These are phyloP conservation scores for Toxonevra muliebris DNA, from an alignment of 2,888 invertebrate genomes.

Conservation along the genomic window DNA sequence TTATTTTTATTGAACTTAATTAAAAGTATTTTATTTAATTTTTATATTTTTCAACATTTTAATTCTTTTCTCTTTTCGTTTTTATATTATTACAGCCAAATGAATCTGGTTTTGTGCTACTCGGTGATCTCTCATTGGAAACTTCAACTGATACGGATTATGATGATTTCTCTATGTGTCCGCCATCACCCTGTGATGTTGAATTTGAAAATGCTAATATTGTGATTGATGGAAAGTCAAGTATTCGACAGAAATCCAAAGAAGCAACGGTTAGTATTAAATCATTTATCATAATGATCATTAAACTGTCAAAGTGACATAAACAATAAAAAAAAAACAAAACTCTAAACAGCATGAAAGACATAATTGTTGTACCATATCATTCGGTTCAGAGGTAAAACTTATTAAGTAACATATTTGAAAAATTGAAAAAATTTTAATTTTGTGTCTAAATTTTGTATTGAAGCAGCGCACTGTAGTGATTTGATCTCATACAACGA, in stretches of 20 bases:
- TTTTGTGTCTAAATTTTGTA: too few relatives aligned
- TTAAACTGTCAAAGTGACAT: too few relatives aligned
- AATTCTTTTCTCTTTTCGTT: slow-evolving; percentile 18
- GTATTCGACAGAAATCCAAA: slow-evolving; percentile 72
- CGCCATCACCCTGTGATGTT: slow-evolving; percentile 84
- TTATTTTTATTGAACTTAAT: not conserved
- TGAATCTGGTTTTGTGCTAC: slow-evolving; percentile 71
- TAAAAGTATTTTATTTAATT: not conserved
- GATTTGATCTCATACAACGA: too few relatives aligned
- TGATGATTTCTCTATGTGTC: slow-evolving; percentile 70
- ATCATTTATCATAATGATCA: not conserved
- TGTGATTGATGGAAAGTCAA: slow-evolving; percentile 89
- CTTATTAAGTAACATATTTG: too few relatives aligned
- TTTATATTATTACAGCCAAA: slow-evolving; percentile 67
- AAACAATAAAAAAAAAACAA: too few relatives aligned
- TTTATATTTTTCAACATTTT: slow-evolving; percentile 6
- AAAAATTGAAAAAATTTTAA: too few relatives aligned
- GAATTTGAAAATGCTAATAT: slow-evolving; percentile 88
- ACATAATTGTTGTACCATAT: too few relatives aligned
- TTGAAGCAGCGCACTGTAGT: too few relatives aligned
- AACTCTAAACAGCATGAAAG: too few relatives aligned
- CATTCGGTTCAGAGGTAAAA: too few relatives aligned
- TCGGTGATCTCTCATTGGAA: slow-evolving; percentile 70
- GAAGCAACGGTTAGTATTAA: slow-evolving; percentile 59
- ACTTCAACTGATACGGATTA: slow-evolving; percentile 71